phyloP scores from a whole-genome alignment of 1,140 invertebrate species.

The Teleogryllus occipitalis region DNA sequence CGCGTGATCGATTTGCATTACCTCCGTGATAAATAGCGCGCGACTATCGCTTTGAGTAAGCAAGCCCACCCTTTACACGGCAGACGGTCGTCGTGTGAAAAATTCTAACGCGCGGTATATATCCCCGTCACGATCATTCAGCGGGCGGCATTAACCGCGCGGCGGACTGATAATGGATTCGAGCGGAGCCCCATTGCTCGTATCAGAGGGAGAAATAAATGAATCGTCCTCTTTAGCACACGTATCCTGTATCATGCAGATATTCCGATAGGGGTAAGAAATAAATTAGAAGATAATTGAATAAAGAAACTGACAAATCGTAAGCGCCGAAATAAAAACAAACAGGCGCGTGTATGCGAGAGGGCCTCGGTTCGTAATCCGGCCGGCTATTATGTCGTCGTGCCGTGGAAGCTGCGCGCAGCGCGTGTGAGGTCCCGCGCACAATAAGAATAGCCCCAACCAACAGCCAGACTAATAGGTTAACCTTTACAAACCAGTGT shows the following conservation, averaged over 20 bases:
- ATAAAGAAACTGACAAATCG: background rate
- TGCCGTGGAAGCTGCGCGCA: background rate
- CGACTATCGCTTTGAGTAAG: background rate
- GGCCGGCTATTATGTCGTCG: background rate
- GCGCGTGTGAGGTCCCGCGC: background rate
- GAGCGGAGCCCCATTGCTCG: background rate
- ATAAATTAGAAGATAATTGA: constrained; percentile 6
- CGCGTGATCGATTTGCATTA: background rate
- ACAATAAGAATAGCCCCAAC: background rate
- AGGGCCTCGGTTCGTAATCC: background rate
- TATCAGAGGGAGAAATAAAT: background rate
- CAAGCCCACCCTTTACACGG: background rate
- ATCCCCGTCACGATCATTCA: background rate
- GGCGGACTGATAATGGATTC: background rate
- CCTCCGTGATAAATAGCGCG: background rate
- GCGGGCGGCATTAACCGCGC: background rate
- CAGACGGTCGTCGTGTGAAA: background rate
- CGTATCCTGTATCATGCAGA: background rate
- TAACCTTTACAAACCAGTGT: constrained; percentile 1
- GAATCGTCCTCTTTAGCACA: background rate
- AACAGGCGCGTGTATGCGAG: background rate
- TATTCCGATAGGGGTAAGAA: background rate
- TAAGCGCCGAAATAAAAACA: background rate
- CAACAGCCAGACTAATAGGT: background rate
- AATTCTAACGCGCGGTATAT: background rate